These are phyloP conservation scores for Hesperophylax magnus DNA, from an alignment of 1,140 invertebrate species.

Conservation along the genomic window DNA sequence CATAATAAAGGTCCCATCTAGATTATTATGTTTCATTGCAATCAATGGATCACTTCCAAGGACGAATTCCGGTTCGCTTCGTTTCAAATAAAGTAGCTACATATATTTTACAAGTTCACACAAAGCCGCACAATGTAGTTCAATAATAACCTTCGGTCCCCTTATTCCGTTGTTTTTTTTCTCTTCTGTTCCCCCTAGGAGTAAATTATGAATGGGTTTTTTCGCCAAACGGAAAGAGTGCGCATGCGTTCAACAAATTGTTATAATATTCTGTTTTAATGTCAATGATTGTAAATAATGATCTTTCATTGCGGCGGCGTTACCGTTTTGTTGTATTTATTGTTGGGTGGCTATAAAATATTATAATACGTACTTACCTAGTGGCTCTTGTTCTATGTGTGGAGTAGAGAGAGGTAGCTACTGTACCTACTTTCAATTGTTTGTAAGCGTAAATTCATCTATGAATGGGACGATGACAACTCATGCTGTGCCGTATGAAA, in stretches of 20 bases:
- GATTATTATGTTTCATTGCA: neutral
- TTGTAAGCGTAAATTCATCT: neutral
- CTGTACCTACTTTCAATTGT: neutral
- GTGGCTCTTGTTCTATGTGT: neutral
- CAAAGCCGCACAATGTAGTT: slow-evolving; percentile 13
- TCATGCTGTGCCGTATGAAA: neutral
- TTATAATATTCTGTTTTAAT: slow-evolving; percentile 57
- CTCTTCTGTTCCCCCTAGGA: neutral
- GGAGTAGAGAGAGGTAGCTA: neutral
- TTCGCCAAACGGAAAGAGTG: slow-evolving; percentile 19
- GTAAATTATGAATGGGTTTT: neutral
- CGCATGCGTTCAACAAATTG: slow-evolving; percentile 54
- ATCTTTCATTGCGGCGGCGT: slow-evolving; percentile 37
- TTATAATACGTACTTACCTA: neutral
- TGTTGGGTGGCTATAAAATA: too few relatives aligned
- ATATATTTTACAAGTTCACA: slow-evolving; percentile 26
- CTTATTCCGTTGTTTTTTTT: slow-evolving; percentile 31
- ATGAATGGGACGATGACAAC: neutral
- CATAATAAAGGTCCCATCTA: too few relatives aligned
- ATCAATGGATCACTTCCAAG: neutral
- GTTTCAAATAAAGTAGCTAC: slow-evolving; percentile 21
- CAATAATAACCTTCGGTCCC: neutral
- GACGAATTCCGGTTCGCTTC: neutral
- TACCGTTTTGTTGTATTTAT: neutral
- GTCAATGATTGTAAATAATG: slow-evolving; percentile 57